Base-by-base conservation (phyloP, 2,888 invertebrate species). In the Dioctria linearis region DNA sequence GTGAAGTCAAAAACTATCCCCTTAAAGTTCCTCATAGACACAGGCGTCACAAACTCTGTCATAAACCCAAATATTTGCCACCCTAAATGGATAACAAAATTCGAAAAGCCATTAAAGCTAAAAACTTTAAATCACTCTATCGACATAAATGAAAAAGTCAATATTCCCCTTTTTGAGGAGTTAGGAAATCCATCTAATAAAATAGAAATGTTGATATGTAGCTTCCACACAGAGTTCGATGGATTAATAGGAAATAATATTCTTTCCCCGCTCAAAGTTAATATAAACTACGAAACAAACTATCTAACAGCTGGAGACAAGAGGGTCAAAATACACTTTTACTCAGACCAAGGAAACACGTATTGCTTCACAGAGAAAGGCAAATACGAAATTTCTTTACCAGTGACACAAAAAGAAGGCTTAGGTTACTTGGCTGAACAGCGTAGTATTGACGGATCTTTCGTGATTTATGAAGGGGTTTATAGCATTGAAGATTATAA, bases 181-280 rank as follows among this genome's bases (percentile, higher is more conserved):
- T 25, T 25, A 25, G 25, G 25, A 25, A 25, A 25, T 25, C 25
- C 25, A 25, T 25, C 25, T 0, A 25, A 25, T n/a, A 25, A 25
- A 25, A 25, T 25, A 25, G 25, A 25, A 25, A 25, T 25, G 25
- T 25, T 25, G 25, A 25, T 25, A 25, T 25, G 25, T 25, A 25
- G 25, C 25, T 25, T 25, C 25, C 25, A 67, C 13, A 43, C 46
- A 42, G 43, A 43, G n/a, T 67, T 25, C 9, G 67, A 67, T 6
- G 67, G 49, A 43, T 4, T 67, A 67, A 46, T 67, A n/a, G 67
- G 43, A 43, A 67, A 25, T 13, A 67, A 13, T 67, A 67, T 67
- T 9, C 13, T 67, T 5, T 9, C 8, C 25, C 13, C 66, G 3
- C 43, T 67, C 8, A 25, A 43, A 8, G 49, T 6, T 8, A 43